Conservation (phyloP, 2,113 vertebrate genomes). For the Malurus alboscapulatus region DNA sequence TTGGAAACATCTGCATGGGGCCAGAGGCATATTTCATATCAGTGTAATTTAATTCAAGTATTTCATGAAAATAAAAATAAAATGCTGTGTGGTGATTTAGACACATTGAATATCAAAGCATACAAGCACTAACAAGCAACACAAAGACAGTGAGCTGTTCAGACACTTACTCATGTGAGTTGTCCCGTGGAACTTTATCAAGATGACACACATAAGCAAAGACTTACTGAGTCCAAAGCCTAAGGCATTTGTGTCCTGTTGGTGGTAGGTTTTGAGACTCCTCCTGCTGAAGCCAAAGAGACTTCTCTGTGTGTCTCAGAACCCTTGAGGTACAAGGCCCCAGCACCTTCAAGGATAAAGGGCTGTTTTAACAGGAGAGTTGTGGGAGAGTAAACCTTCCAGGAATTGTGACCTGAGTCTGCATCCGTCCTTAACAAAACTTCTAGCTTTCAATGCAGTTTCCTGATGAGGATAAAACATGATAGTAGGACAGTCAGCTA, state of each 20-base stretch:
- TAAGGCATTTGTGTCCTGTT: not conserved
- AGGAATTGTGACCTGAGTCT: not conserved
- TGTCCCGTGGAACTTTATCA: slow-evolving; percentile 34
- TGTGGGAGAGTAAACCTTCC: not conserved
- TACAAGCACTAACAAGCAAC: slow-evolving; percentile 61
- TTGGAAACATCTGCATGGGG: slow-evolving; percentile 60
- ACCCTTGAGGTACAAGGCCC: fast-evolving
- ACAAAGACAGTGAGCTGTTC: slow-evolving; percentile 31
- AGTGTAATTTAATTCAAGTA: slow-evolving; percentile 74
- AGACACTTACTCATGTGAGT: not conserved
- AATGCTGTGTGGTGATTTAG: slow-evolving; percentile 62
- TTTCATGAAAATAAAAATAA: slow-evolving; percentile 58
- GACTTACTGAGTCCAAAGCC: not conserved
- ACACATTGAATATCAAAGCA: slow-evolving; percentile 54
- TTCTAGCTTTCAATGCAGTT: not conserved
- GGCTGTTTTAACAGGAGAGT: not conserved
- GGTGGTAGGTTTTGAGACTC: not conserved
- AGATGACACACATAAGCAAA: not conserved
- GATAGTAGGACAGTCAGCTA: not conserved
- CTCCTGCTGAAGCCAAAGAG: not conserved
- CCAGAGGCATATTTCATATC: slow-evolving; percentile 69
- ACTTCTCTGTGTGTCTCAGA: not conserved
- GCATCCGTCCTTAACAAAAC: not conserved
- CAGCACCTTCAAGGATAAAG: not conserved
- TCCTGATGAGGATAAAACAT: not conserved